phyloP scores from a whole-genome alignment of 1,140 invertebrate species.

The Acromyrmex echinatior region DNA sequence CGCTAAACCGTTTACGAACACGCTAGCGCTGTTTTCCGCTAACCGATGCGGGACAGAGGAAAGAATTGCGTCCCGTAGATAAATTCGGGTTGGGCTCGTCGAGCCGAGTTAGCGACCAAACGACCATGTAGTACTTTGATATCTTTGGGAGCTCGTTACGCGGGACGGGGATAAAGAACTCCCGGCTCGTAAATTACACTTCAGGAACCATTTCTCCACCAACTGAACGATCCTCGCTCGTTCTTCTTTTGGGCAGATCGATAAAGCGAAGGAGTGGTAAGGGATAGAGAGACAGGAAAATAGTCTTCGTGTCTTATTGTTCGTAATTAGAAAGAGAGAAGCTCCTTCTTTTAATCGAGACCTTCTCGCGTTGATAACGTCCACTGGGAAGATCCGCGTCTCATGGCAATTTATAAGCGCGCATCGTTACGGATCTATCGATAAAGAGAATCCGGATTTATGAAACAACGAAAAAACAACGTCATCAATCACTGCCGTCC shows the following conservation, averaged over 20 bases:
- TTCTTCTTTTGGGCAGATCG: constrained; percentile 24
- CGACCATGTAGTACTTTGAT: constrained; percentile 44
- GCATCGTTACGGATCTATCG: constrained; percentile 77
- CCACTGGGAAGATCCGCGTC: constrained; percentile 19
- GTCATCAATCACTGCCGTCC: constrained; percentile 80
- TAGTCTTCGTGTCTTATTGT: constrained; percentile 41
- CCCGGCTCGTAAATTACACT: constrained; percentile 58
- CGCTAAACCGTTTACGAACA: constrained; percentile 54
- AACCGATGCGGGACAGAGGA: constrained; percentile 41
- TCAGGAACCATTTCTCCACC: constrained; percentile 60
- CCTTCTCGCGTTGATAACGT: constrained; percentile 49
- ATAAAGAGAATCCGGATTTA: constrained; percentile 80
- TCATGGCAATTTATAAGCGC: constrained; percentile 35
- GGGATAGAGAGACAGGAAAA: background rate
- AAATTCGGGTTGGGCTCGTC: constrained; percentile 51
- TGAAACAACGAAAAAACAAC: constrained; percentile 81
- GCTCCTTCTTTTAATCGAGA: constrained; percentile 49
- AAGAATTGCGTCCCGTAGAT: constrained; percentile 62
- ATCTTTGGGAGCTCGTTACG: constrained; percentile 65
- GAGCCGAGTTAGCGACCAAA: constrained; percentile 58
- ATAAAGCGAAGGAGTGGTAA: background rate
- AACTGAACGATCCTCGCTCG: constrained; percentile 19
- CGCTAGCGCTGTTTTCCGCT: constrained; percentile 8
- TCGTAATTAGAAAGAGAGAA: constrained; percentile 64
- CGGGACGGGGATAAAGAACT: constrained; percentile 53